These are phyloP conservation scores for Mola mola DNA, from an alignment of 2,113 vertebrate genomes.

Conservation along the genomic window DNA sequence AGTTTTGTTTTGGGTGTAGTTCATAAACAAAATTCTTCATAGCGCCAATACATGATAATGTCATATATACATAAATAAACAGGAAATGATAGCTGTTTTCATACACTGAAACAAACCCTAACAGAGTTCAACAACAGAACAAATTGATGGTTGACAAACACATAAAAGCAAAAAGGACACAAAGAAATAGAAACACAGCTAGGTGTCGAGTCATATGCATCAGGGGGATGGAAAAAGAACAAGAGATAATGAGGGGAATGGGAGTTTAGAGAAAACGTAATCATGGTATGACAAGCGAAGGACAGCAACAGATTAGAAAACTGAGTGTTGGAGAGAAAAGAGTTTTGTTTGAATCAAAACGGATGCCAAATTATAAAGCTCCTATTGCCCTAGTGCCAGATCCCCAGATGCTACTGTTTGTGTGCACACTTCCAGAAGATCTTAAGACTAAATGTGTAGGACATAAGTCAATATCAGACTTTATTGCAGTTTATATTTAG, in stretches of 20 bases:
- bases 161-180: slow-evolving; percentile 35
- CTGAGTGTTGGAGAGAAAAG: slow-evolving; percentile 31
- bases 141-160: slow-evolving; percentile 29
- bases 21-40: slow-evolving; percentile 1
- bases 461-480: background rate
- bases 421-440: background rate
- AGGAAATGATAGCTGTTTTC: slow-evolving; percentile 3
- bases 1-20: background rate
- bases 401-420: slow-evolving; percentile 49
- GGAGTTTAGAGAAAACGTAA: slow-evolving; percentile 16
- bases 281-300: slow-evolving; percentile 23
- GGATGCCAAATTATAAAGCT: slow-evolving; percentile 52
- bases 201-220: slow-evolving; percentile 18
- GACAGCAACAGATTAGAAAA: slow-evolving; percentile 30
- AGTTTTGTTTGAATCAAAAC: slow-evolving; percentile 26
- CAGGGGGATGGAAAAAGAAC: slow-evolving; percentile 17
- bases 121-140: slow-evolving; percentile 12
- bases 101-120: slow-evolving; percentile 7
- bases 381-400: slow-evolving; percentile 50
- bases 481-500: background rate
- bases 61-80: background rate
- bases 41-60: background rate
- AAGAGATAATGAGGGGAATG: slow-evolving; percentile 8
- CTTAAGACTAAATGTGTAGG: background rate
- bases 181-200: slow-evolving; percentile 34